Base-by-base conservation (phyloP, 1,140 invertebrate species). In the Micrasema longulum region DNA sequence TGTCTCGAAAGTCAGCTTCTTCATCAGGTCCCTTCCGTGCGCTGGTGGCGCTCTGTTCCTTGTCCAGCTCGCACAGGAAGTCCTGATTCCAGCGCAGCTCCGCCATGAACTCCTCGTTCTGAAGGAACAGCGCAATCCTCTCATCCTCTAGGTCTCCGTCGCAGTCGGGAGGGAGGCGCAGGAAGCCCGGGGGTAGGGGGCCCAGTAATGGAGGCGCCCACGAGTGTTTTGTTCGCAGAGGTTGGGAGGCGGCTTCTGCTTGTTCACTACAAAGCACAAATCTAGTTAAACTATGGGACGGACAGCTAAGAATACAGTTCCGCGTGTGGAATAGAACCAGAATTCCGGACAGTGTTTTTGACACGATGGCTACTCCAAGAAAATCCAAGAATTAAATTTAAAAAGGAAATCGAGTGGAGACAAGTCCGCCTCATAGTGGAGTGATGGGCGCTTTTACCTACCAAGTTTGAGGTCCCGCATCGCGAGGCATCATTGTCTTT, bases 61-160 rank as follows among this genome's bases (percentile, higher is more conserved):
- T 91, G 79, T 96, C 93, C 48, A 97, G 83, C 2, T 93, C 93
- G 38, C 90, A 91, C 82, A 97, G 90, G 78, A 97, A 97, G 78
- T 96, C 94, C 80, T 95, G 90, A 80, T 97, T 96, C 87, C 91
- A 91, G 70, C 94, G 85, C 26, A 97, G 83, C 79, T 96, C 93
- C 43, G 92, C 89, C 89, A 97, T 92, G 78, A 97, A 97, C 83
- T 97, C 95, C 80, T 95, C 94, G 79, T 97, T 97, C 81, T 97
- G 95, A 55, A 97, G 83, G 82, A 96, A 93, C 65, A 96, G 88
- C 1, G 95, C 95, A 66, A 97, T 93, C 74, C 92, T 87, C 80
- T 95, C 93, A 78, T 95, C 94, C 75, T 86, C 83, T 79, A 84
- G 82, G 10, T 84, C 83, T n/a, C n/a, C n/a, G 0, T 82, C 83